These are phyloP conservation scores for Oncorhynchus tshawytscha DNA, from an alignment of 2,113 vertebrate genomes.

Conservation along the genomic window DNA sequence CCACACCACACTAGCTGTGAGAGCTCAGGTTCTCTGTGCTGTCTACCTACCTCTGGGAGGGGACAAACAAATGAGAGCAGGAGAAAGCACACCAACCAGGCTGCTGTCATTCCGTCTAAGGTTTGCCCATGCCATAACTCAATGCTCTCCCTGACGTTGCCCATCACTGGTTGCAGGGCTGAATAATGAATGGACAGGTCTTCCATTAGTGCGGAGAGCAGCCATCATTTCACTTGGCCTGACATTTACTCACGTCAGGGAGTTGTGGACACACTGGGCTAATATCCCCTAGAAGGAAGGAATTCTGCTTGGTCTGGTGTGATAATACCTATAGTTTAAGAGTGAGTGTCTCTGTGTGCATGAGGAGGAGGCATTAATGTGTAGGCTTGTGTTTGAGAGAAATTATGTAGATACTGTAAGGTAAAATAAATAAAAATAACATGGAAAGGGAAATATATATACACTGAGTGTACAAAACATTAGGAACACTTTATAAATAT, in stretches of 20 bases:
- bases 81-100: constrained; percentile 42
- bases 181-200: constrained; percentile 73
- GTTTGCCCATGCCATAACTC: constrained; percentile 67
- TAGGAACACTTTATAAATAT: too few relatives aligned
- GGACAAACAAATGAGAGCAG: constrained; percentile 27
- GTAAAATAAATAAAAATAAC: too few relatives aligned
- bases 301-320: constrained; percentile 12
- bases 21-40: constrained; percentile 44
- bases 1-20: constrained; percentile 62
- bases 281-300: constrained; percentile 41
- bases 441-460: too few relatives aligned
- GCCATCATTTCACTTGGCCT: constrained; percentile 63
- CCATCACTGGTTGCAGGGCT: constrained; percentile 64
- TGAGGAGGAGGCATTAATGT: too few relatives aligned
- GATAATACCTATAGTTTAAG: neutral
- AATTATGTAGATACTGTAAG: too few relatives aligned
- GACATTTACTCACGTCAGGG: constrained; percentile 62
- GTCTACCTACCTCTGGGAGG: constrained; percentile 34
- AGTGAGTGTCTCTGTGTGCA: neutral
- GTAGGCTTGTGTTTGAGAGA: too few relatives aligned
- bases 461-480: too few relatives aligned
- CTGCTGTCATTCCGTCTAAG: constrained; percentile 51
- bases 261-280: constrained; percentile 38
- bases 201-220: constrained; percentile 74
- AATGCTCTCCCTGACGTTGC: constrained; percentile 58